Evolutionary conservation across 2,113 vertebrate genomes (phyloP).

Genomic region (Leptosomus discolor): DNA sequence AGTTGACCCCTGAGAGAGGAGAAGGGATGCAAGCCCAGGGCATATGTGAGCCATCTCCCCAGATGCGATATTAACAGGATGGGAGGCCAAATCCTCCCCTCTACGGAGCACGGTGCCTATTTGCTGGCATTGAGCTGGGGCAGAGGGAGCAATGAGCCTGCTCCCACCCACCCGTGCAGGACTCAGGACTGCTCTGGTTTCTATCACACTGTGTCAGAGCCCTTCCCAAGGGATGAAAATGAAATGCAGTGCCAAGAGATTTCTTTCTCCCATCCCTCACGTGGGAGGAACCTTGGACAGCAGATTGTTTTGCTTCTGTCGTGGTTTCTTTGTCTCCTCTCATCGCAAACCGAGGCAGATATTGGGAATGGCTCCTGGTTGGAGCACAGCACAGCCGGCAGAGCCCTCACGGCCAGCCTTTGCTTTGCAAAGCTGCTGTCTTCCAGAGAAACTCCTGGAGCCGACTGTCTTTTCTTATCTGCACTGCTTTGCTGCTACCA

Average conservation of each 20-base stretch:
- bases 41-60: not conserved
- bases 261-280: accelerated
- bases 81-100: not conserved
- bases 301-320: not conserved
- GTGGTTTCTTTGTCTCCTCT: not conserved
- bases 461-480: not conserved
- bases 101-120: not conserved
- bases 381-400: accelerated
- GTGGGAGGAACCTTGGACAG: not conserved
- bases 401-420: not conserved
- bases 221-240: not conserved
- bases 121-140: not conserved
- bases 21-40: not conserved
- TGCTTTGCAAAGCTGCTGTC: not conserved
- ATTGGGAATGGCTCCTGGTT: not conserved
- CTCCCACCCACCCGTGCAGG: not conserved
- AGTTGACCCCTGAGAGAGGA: not conserved
- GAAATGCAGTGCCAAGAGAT: not conserved
- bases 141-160: not conserved
- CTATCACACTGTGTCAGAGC: not conserved
- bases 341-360: not conserved
- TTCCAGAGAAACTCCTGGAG: not conserved
- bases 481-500: not conserved
- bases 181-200: not conserved
- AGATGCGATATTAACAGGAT: not conserved